Conservation (phyloP, 2,797 vertebrate genomes). For the Odontamblyopus rebecca region DNA sequence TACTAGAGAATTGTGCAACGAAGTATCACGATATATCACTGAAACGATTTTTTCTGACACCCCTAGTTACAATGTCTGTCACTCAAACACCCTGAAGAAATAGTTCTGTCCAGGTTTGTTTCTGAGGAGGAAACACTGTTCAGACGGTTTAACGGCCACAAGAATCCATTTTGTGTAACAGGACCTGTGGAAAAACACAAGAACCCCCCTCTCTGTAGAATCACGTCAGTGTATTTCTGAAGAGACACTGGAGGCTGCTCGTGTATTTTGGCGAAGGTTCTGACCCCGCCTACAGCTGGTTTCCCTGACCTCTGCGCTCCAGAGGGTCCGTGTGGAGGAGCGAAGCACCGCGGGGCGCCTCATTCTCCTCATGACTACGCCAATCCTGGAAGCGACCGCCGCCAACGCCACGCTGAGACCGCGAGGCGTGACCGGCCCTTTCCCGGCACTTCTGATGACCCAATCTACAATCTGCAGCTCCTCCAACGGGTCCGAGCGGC, state of each 20-base stretch:
- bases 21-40: too few species aligned
- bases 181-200: too few species aligned
- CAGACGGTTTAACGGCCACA: too few species aligned
- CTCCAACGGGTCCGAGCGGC: slow-evolving; percentile 46
- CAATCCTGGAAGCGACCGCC: slow-evolving; percentile 32
- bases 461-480: slow-evolving; percentile 39
- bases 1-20: too few species aligned
- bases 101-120: too few species aligned
- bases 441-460: slow-evolving; percentile 58
- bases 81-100: too few species aligned
- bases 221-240: not conserved
- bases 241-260: not conserved
- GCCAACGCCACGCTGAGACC: slow-evolving; percentile 59
- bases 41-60: too few species aligned
- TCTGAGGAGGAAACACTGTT: too few species aligned
- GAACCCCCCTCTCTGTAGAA: too few species aligned
- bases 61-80: too few species aligned
- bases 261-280: slow-evolving; percentile 17
- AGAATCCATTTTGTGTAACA: too few species aligned
- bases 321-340: slow-evolving; percentile 47
- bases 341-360: slow-evolving; percentile 36
- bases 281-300: slow-evolving; percentile 19
- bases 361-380: slow-evolving; percentile 40
- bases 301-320: slow-evolving; percentile 30
- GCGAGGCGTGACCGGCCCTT: slow-evolving; percentile 66